Evolutionary conservation across 2,113 vertebrate genomes (phyloP), one percentile per base, ranked within the genome.

Genomic region (Amphiprion ocellaris): DNA sequence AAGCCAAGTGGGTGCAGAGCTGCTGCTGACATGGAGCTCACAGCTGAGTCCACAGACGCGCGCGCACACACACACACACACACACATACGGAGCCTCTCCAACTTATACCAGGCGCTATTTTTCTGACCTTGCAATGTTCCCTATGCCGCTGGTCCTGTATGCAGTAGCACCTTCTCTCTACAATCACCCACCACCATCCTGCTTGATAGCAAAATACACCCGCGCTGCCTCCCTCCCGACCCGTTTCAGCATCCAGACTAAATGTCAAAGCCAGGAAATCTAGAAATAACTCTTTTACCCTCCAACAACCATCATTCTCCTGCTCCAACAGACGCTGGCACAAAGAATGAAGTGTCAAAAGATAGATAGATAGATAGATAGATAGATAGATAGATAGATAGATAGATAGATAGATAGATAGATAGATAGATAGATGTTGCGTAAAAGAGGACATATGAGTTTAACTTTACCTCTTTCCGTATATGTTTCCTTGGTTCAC

Each of bases 81-180:
- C 37, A 6, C 50, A 56, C 55, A 30, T 10, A 56, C 9, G 0
- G 0, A 44, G 41, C 53, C 50, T 39, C 47, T 68, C 14, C 68
- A 84, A 85, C 73, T 87, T 83, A 54, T 17, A 68, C 50, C 24
- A 44, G 62, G 63, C 28, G 79, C 26, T 4, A 28, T 73, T 73
- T 60, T 90, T 74, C 63, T 90, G 85, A 91, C 90, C 89, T 91
- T 90, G 89, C 59, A n/a, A 64, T 60, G 85, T 75, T 78, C 69
- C 78, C 69, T 37, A 4, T 28, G 62, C 53, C 12, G 39, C 0
- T 69, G 12, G 2, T 47, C 12, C 9, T 37, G 6, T 37, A 56
- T n/a, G 14, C 44, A 63, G 26, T 8, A 17, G 12, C 66, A 16
- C 70, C 50, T 41, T 37, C 21, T 24, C 1, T 14, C 24, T 15